Evolutionary conservation across 2,888 invertebrate genomes (phyloP).

Genomic region (Machimus rusticus): DNA sequence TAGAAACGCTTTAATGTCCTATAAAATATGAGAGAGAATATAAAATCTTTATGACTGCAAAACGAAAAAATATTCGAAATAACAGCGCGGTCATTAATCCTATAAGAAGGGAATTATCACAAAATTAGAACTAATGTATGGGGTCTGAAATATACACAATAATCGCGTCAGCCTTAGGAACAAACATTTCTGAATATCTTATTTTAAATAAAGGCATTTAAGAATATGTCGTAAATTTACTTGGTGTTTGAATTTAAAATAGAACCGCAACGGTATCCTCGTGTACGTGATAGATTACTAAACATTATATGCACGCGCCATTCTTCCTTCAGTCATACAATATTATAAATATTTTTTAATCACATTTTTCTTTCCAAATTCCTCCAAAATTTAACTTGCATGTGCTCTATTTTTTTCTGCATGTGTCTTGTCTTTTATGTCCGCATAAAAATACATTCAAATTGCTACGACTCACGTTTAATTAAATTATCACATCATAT

Average conservation of each 20-base stretch:
- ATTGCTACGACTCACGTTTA: not conserved
- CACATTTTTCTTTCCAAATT: not conserved
- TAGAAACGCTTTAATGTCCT: not conserved
- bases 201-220: not conserved
- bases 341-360: not conserved
- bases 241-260: not conserved
- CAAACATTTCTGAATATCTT: not conserved
- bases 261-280: not conserved
- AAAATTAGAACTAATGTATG: not conserved
- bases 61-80: not conserved
- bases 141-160: not conserved
- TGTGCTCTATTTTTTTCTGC: not conserved
- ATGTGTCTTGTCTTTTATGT: not conserved
- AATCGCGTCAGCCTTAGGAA: not conserved
- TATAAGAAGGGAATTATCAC: not conserved
- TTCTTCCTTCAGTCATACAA: not conserved
- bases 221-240: not conserved
- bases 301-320: not conserved
- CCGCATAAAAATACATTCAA: not conserved
- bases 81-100: not conserved
- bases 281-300: not conserved
- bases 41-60: not conserved
- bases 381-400: not conserved
- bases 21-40: not conserved
- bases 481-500: not conserved